Percentiles rank a stretch among this genome's conserved stretches.
Conservation (phyloP, 2,113 vertebrate species). For the Brienomyrus brachyistius region DNA sequence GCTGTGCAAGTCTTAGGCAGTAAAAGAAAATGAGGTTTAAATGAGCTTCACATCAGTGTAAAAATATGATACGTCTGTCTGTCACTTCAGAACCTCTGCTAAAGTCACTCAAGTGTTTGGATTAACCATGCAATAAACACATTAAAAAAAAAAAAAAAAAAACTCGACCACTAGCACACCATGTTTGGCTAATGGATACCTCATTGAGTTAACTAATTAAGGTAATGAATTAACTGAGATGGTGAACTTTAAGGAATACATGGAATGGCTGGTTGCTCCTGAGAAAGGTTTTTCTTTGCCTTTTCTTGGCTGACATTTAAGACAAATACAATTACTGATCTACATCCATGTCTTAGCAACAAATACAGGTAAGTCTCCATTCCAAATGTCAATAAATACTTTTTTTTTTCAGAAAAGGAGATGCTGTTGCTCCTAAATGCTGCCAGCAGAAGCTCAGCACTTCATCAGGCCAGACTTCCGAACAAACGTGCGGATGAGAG, state of each 20-base stretch:
- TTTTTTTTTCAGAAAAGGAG: not conserved
- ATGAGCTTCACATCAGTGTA: not conserved
- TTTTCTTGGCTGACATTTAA: not conserved
- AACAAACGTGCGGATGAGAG: not conserved
- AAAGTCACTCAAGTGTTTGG: not conserved
- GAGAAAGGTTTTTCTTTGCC: not conserved
- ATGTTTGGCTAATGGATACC: not conserved
- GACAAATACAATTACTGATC: not conserved
- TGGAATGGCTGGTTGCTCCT: not conserved
- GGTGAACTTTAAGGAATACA: not conserved
- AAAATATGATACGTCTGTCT: not conserved
- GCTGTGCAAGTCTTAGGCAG: not conserved
- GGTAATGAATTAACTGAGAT: not conserved
- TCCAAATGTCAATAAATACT: not conserved
- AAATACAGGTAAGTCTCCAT: not conserved
- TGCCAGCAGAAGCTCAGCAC: not conserved
- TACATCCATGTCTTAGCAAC: not conserved
- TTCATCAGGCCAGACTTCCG: not conserved
- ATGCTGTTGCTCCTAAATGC: not conserved
- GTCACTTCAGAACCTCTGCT: not conserved
- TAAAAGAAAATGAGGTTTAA: not conserved
- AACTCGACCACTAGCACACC: not conserved
- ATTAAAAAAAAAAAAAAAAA: not conserved
- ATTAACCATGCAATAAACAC: not conserved
- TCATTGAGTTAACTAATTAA: not conserved